phyloP scores from a whole-genome alignment of 1,140 invertebrate species.

The Euwallacea fornicatus region DNA sequence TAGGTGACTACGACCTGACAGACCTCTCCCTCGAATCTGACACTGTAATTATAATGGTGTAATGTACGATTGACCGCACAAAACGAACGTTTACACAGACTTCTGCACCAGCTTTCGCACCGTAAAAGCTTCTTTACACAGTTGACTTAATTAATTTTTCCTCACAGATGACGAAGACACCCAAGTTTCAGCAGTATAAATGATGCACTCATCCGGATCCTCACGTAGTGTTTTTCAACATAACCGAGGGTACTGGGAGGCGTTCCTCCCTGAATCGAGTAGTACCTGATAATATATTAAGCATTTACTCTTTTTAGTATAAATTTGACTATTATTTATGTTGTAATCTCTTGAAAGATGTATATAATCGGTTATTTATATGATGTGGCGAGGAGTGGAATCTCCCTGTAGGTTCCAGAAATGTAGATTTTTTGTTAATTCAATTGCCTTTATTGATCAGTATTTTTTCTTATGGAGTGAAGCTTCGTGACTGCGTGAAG shows the following conservation, averaged over 20 bases:
- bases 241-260: neutral
- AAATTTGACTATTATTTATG: neutral
- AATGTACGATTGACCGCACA: constrained; percentile 30
- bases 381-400: too few relatives aligned
- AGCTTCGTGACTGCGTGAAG: too few relatives aligned
- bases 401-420: too few relatives aligned
- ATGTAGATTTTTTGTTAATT: too few relatives aligned
- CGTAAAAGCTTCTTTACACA: constrained; percentile 2
- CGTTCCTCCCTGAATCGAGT: neutral
- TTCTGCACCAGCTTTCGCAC: neutral
- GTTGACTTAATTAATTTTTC: constrained; percentile 32
- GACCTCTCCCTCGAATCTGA: constrained; percentile 47
- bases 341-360: neutral
- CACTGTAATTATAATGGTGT: constrained; percentile 52
- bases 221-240: constrained; percentile 2
- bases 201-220: neutral
- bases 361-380: neutral
- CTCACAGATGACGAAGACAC: constrained; percentile 64
- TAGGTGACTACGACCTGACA: constrained; percentile 45
- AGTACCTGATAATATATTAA: neutral
- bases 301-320: neutral
- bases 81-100: neutral
- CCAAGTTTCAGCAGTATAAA: constrained; percentile 63
- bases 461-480: too few relatives aligned
- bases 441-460: too few relatives aligned